Evolutionary conservation across 2,113 vertebrate species (phyloP).

Genomic region (Strix uralensis): DNA sequence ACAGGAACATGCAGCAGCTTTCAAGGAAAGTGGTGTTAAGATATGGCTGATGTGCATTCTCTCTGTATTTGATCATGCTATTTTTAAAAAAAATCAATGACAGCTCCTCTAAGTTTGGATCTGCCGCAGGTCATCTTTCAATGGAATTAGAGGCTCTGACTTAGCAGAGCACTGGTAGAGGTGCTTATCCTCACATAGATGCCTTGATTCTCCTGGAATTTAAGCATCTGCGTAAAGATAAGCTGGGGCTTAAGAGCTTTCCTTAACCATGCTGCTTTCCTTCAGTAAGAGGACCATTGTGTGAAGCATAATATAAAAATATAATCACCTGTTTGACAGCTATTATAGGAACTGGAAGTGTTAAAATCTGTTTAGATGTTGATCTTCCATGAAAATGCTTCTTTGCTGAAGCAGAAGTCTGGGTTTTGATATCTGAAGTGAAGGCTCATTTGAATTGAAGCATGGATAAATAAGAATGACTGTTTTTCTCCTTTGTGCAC

Average conservation of each 20-base stretch:
- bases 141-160: neutral
- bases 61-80: neutral
- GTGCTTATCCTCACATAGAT: neutral
- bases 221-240: neutral
- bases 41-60: neutral
- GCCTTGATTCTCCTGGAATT: conserved; percentile 2
- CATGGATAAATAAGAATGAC: neutral
- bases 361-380: neutral
- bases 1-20: neutral
- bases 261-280: neutral
- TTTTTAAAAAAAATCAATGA: conserved; percentile 36
- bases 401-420: neutral
- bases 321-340: neutral
- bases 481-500: conserved; percentile 15
- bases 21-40: conserved; percentile 2
- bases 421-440: neutral
- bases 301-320: neutral
- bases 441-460: neutral
- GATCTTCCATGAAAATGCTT: neutral
- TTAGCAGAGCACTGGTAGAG: neutral
- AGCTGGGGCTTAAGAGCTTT: conserved; percentile 5
- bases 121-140: neutral
- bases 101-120: neutral
- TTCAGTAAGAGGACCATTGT: neutral
- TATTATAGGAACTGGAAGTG: neutral